These are phyloP conservation scores for Brachionus calyciflorus DNA, from an alignment of 1,140 invertebrate species.

Conservation along the genomic window DNA sequence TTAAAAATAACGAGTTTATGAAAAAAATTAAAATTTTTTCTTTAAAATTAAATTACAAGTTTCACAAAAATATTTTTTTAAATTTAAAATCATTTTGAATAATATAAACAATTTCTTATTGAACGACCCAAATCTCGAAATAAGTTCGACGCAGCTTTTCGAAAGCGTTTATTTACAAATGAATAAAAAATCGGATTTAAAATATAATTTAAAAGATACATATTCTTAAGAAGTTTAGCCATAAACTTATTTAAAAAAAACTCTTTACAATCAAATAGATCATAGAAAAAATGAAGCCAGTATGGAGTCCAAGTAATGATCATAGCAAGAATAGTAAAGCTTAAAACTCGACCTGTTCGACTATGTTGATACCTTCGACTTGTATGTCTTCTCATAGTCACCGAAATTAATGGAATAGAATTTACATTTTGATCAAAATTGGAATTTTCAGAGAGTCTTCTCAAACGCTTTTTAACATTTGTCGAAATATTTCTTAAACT, in stretches of 20 bases:
- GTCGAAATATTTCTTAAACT: not conserved
- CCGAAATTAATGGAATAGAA: not conserved
- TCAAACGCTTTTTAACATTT: not conserved
- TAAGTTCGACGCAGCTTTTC: not conserved
- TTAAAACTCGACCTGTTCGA: not conserved
- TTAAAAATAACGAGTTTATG: too few species aligned
- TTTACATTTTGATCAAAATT: not conserved
- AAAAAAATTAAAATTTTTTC: too few species aligned
- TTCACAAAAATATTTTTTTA: too few species aligned
- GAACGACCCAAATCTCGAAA: too few species aligned
- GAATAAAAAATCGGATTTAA: conserved; percentile 18
- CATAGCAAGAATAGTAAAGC: not conserved
- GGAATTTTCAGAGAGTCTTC: not conserved
- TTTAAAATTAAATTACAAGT: too few species aligned
- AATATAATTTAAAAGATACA: not conserved
- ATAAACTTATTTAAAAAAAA: not conserved
- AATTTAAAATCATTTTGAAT: too few species aligned
- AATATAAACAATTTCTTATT: too few species aligned
- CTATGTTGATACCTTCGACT: conserved; percentile 3
- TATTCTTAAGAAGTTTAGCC: not conserved
- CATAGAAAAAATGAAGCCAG: not conserved
- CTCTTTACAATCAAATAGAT: not conserved
- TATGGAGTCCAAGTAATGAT: not conserved
- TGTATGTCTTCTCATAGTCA: not conserved
- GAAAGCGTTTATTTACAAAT: conserved; percentile 8